These are phyloP conservation scores for Desmodus rotundus DNA, from an alignment of 2,113 vertebrate species.

Conservation along the genomic window DNA sequence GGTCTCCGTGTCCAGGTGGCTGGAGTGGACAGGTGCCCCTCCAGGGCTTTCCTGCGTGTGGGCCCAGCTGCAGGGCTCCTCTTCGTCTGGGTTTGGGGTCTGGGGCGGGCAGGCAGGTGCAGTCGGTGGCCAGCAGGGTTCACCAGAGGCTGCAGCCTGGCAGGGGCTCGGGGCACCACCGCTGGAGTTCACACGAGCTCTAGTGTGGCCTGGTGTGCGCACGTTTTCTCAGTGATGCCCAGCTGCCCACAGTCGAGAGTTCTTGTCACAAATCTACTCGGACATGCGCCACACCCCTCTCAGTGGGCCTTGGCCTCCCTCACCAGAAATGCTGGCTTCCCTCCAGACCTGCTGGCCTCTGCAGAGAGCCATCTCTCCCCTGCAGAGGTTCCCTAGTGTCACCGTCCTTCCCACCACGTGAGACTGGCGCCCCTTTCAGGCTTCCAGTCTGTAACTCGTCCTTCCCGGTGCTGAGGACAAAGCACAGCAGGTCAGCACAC, in stretches of 20 bases:
- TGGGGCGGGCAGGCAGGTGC: not conserved
- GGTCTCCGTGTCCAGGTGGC: not conserved
- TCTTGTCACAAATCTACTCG: no score
- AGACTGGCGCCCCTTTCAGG: no score
- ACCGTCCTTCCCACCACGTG: accelerated
- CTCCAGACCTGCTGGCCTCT: not conserved
- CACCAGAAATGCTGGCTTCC: not conserved
- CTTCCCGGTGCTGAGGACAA: not conserved
- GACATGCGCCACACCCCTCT: not conserved
- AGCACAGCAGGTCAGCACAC: not conserved
- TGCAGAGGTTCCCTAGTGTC: not conserved
- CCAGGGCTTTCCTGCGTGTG: accelerated
- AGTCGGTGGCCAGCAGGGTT: not conserved
- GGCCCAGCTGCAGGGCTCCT: not conserved
- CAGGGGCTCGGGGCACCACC: no score
- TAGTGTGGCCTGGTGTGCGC: no score
- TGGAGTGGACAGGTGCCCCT: not conserved
- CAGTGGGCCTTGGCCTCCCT: not conserved
- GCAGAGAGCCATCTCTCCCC: accelerated
- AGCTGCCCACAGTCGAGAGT: no score
- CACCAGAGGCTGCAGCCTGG: not conserved
- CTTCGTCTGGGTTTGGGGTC: not conserved
- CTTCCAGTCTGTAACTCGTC: not conserved
- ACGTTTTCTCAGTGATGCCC: no score
- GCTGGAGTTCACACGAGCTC: no score